Base-by-base conservation (phyloP, 2,888 invertebrate species). In the Antitype chi region DNA sequence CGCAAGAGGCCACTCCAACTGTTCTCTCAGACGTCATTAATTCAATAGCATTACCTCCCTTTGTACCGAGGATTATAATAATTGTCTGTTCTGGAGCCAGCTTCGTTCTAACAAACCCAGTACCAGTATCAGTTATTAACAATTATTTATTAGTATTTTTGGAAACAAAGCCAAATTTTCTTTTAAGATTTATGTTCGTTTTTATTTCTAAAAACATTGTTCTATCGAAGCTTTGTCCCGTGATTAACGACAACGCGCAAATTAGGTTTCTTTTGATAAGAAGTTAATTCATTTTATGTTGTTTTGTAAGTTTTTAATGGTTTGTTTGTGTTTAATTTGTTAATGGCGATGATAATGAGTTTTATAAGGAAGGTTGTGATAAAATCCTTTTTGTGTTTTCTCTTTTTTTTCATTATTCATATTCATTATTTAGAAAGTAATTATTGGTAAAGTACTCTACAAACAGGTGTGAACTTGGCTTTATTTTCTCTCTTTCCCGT, bases 31-130 rank as follows among this genome's bases (percentile, higher is more conserved):
- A 76, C 82, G 83, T 89, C 88, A 89, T 91, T 90, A 90, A 91
- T 90, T 91, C 88, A 89, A 90, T 84, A 84, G 87, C 84, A 87
- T 89, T 88, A 85, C 85, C 83, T 86, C 66, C 70, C 81, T 86
- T 87, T 88, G 83, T 86, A 81, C 75, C 72, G 80, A 81, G 79
- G 83, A 88, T 87, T 87, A 86, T 69, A 83, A 84, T 86, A 81
- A 87, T 88, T 85, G 85, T 84, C 76, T 80, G 69, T 71, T 74
- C 72, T 76, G 66, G 63, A 68, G 67, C 72, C 67, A 77, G 73
- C 76, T 68, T 80, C 80, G 79, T 79, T 69, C 67, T 55, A 43
- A 53, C 74, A 76, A 62, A 66, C 63, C 49, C 47, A 28, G 25
- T 15, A 23, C 25, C 69, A 11, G 72, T 82, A 78, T 72, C 60